Evolutionary conservation across 2,797 vertebrate species (phyloP).

Genomic region (Coracias cyanogaster): DNA sequence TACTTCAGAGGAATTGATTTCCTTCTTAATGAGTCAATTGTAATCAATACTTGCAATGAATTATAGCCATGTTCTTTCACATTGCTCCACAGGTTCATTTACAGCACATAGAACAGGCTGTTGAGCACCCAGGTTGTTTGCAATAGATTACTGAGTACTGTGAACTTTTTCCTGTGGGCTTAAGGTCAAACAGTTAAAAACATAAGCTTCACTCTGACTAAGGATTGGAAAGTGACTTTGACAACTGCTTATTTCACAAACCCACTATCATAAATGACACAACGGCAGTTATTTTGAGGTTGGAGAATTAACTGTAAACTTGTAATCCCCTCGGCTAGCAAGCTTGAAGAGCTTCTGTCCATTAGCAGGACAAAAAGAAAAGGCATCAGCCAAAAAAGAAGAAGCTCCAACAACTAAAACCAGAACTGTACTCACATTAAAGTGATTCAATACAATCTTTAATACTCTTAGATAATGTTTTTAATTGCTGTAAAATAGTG

Average conservation of each 20-base stretch:
- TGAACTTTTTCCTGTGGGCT: neutral
- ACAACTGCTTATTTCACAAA: neutral
- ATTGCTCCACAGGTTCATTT: neutral
- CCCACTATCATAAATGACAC: neutral
- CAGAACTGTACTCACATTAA: neutral
- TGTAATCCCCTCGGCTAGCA: neutral
- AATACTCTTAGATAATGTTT: neutral
- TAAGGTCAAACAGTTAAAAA: neutral
- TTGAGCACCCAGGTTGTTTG: neutral
- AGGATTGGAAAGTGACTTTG: neutral
- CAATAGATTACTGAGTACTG: neutral
- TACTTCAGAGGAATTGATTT: slow-evolving; percentile 17
- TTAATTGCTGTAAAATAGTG: neutral
- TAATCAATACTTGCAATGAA: slow-evolving; percentile 16
- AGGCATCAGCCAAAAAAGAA: neutral
- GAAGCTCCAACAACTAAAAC: neutral
- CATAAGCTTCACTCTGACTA: neutral
- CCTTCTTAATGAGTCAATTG: slow-evolving; percentile 35
- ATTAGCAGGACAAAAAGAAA: neutral
- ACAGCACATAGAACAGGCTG: neutral
- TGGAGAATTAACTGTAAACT: neutral
- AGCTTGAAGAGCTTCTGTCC: neutral
- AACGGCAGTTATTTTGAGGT: neutral
- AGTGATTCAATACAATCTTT: neutral
- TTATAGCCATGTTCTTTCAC: neutral